phyloP scores from a whole-genome alignment of 2,113 vertebrate species.

The Puffinus mauretanicus region DNA sequence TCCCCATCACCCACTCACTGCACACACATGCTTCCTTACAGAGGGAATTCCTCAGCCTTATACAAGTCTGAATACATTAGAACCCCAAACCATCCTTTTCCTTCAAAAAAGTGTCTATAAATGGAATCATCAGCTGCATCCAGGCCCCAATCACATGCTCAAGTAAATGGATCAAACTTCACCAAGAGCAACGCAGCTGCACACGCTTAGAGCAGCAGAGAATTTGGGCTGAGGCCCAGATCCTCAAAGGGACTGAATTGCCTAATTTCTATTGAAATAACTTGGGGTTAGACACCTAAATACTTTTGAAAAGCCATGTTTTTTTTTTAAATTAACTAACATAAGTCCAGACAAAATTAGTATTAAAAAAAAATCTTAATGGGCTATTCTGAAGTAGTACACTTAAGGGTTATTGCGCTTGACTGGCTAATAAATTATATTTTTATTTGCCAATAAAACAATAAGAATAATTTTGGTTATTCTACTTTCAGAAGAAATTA shows the following conservation, averaged over 20 bases:
- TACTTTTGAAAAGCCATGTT: background rate
- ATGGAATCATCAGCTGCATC: background rate
- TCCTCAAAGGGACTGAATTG: background rate
- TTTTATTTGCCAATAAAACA: slow-evolving; percentile 67
- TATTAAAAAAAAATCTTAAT: slow-evolving; percentile 28
- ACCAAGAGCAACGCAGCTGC: background rate
- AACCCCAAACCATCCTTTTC: background rate
- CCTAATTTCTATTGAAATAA: background rate
- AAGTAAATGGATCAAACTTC: accelerated
- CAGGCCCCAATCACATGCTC: accelerated
- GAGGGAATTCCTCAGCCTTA: background rate
- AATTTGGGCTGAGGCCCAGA: slow-evolving; percentile 16
- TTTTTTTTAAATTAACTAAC: background rate
- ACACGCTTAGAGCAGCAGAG: background rate
- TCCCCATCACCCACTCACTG: background rate
- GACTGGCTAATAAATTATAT: slow-evolving; percentile 53
- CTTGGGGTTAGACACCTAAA: background rate
- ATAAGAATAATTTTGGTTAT: slow-evolving; percentile 56
- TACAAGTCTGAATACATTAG: accelerated
- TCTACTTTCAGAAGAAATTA: slow-evolving; percentile 25
- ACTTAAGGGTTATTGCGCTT: slow-evolving; percentile 49
- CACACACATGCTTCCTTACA: accelerated
- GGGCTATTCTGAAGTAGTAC: background rate
- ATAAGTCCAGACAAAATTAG: slow-evolving; percentile 17
- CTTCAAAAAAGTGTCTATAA: background rate